Base-by-base conservation (phyloP, 2,113 vertebrate genomes). In the Channa argus region DNA sequence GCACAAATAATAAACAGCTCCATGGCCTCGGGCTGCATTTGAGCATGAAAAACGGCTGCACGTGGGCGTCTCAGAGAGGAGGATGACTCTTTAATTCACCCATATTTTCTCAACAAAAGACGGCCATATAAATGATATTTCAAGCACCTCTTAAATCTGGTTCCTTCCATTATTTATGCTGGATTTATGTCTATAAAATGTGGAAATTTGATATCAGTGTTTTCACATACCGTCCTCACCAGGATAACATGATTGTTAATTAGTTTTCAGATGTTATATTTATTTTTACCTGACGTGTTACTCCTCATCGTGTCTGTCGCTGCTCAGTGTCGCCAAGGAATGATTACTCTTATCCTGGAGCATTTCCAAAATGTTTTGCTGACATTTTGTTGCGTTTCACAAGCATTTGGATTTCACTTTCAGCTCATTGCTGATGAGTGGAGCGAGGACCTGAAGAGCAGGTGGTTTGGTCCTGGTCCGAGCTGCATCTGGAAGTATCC, bases 1-100 rank as follows among this genome's bases (percentile, higher is more conserved):
- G 67, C 67, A n/a, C 51, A 36, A 63, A 86, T 61, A 61, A 79
- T 47, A 66, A 76, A 69, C 69, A 63, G n/a, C 36, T 82, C n/a
- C 5, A 44, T 47, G 53, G 71, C 79, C 44, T 46, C 5, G 46
- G 65, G 77, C 41, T 34, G 6, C 15, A 41, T 49, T 59, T 2
- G 6, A 44, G 44, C 45, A 55, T 74, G 63, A 83, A 43, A 82
- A 73, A 73, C 70, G 79, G 34, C 59, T 52, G 34, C 3, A 50
- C 43, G n/a, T 64, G 12, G 14, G 8, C 7, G 14, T 66, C 53
- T 44, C 12, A 4, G 8, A 46, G 7, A 36, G 39, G 59, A 15
- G 33, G 62, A 15, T 10, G 33, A 33, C 38, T 52, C 8, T 69
- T 54, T 82, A 65, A 79, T 55, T 75, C 36, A 55, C 44, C 49